These are phyloP conservation scores for Collichthys lucidus DNA, from an alignment of 2,113 vertebrate genomes.

Conservation along the genomic window DNA sequence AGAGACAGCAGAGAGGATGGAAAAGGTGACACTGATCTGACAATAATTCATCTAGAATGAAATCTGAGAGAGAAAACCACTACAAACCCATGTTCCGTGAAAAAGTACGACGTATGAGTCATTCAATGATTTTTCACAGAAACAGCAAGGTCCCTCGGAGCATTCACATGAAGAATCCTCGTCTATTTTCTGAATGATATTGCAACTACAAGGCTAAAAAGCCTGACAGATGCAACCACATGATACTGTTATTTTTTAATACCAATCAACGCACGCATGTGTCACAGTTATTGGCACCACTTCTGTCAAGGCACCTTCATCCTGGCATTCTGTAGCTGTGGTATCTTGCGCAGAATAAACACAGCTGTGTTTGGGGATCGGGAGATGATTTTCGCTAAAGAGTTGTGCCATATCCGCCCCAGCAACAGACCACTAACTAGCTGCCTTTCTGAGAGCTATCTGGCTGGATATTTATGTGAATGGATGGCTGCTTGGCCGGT, in stretches of 20 bases:
- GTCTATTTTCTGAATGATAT: conserved; percentile 4
- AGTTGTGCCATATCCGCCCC: conserved; percentile 62
- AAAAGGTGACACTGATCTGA: conserved; percentile 31
- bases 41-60: not conserved
- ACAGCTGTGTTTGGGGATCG: conserved; percentile 75
- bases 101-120: not conserved
- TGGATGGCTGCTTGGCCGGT: conserved; percentile 30
- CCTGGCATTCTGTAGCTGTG: conserved; percentile 42
- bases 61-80: not conserved
- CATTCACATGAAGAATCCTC: too few species aligned
- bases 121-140: conserved; percentile 1
- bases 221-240: not conserved
- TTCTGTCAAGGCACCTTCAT: conserved; percentile 56
- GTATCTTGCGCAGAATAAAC: conserved; percentile 65
- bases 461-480: conserved; percentile 59
- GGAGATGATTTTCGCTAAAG: conserved; percentile 53
- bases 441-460: conserved; percentile 47
- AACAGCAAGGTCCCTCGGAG: not conserved
- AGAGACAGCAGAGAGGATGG: not conserved
- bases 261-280: conserved; percentile 3
- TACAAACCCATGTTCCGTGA: not conserved
- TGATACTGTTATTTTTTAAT: not conserved
- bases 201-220: not conserved
- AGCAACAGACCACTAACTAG: conserved; percentile 67
- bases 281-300: conserved; percentile 16